Evolutionary conservation across 1,140 invertebrate genomes (phyloP).

Genomic region (Philaenus spumarius): DNA sequence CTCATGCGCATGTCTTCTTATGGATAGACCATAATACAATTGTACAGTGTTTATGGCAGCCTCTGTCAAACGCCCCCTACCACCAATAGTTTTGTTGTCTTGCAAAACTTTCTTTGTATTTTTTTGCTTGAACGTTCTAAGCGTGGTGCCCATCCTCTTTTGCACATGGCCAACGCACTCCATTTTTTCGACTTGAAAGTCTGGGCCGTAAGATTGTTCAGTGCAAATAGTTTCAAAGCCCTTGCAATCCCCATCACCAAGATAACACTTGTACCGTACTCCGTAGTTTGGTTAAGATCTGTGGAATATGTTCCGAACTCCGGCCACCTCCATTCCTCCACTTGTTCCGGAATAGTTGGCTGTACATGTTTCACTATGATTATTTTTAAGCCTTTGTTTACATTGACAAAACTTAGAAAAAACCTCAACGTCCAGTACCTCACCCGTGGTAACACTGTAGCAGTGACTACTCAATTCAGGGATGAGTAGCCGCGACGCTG

Average conservation of each 20-base stretch:
- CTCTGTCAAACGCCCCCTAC: too few relatives aligned
- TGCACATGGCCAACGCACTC: constrained; percentile 30
- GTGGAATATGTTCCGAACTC: constrained; percentile 13
- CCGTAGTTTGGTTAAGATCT: constrained; percentile 17
- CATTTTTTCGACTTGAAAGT: constrained; percentile 28
- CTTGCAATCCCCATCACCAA: constrained; percentile 29
- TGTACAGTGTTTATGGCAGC: too few relatives aligned
- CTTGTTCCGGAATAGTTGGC: constrained; percentile 26
- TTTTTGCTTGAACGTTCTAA: constrained; percentile 1
- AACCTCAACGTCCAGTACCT: too few relatives aligned
- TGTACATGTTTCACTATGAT: constrained; percentile 17
- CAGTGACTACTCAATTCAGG: constrained; percentile 14
- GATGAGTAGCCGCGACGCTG: constrained; percentile 9
- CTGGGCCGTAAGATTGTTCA: constrained; percentile 22
- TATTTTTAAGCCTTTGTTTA: not conserved
- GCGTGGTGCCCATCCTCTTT: constrained; percentile 29
- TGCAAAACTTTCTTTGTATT: not conserved
- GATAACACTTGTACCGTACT: constrained; percentile 24
- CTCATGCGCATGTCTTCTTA: too few relatives aligned
- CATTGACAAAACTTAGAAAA: constrained; percentile 21
- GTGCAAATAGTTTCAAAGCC: constrained; percentile 12
- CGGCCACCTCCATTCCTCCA: constrained; percentile 26
- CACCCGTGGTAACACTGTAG: too few relatives aligned
- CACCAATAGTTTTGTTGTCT: not conserved
- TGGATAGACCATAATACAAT: too few relatives aligned